These are phyloP conservation scores for Microchrysa polita DNA, from an alignment of 2,888 invertebrate species.

Conservation along the genomic window DNA sequence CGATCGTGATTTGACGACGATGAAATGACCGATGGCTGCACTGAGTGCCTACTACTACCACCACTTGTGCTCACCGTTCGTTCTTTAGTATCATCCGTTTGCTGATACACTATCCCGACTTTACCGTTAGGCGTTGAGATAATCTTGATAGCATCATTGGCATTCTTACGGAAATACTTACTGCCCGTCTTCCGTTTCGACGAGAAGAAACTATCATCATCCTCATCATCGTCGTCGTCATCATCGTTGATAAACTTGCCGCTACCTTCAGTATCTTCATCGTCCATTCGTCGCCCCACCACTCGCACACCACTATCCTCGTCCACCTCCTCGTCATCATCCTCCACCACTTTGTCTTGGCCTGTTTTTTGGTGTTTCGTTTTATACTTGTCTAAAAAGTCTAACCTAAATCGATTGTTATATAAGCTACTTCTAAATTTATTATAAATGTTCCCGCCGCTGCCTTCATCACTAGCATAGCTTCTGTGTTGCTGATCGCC, in stretches of 20 bases:
- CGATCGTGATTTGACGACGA: conserved; percentile 28
- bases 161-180: conserved; percentile 63
- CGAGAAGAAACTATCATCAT: conserved; percentile 58
- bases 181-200: conserved; percentile 58
- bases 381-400: conserved; percentile 56
- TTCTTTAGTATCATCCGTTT: conserved; percentile 54
- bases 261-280: conserved; percentile 54
- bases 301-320: conserved; percentile 55
- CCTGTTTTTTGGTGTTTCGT: conserved; percentile 55
- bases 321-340: conserved; percentile 56
- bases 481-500: conserved; percentile 53
- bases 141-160: conserved; percentile 65
- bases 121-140: conserved; percentile 65
- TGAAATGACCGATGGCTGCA: conserved; percentile 24
- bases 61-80: conserved; percentile 46
- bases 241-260: conserved; percentile 53
- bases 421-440: conserved; percentile 53
- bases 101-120: conserved; percentile 65
- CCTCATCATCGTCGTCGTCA: conserved; percentile 53
- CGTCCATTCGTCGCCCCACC: conserved; percentile 47
- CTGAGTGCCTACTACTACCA: conserved; percentile 34
- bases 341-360: conserved; percentile 61
- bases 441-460: conserved; percentile 53
- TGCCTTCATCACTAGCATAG: conserved; percentile 60
- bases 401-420: conserved; percentile 56